These are phyloP conservation scores for Todiramphus saurophagus DNA, from an alignment of 2,113 vertebrate species.

Conservation along the genomic window DNA sequence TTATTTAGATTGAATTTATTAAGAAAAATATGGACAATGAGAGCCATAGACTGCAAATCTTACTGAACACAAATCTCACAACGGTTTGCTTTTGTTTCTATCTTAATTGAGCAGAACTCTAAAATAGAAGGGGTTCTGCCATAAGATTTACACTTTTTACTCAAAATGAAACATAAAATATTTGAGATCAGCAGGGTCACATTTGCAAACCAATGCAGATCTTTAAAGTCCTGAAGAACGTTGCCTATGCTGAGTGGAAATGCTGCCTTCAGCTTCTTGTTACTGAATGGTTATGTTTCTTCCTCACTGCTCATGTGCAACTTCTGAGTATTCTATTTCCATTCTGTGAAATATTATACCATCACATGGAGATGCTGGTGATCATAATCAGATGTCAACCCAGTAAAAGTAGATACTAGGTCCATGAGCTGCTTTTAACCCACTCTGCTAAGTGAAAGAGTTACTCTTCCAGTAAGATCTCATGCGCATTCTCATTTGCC, in stretches of 20 bases:
- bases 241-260: neutral
- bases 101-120: neutral
- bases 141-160: neutral
- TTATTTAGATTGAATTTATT: neutral
- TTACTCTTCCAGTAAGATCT: neutral
- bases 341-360: neutral
- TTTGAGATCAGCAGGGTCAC: neutral
- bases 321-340: neutral
- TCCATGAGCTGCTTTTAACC: neutral
- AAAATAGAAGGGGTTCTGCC: neutral
- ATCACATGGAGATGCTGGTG: fast-evolving
- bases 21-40: neutral
- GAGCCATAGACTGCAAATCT: neutral
- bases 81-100: neutral
- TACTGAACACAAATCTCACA: neutral
- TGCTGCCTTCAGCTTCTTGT: neutral
- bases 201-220: neutral
- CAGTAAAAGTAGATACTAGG: neutral
- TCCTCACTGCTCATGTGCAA: neutral
- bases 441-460: neutral
- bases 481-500: neutral
- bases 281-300: neutral
- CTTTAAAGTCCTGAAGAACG: neutral
- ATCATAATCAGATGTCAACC: fast-evolving
- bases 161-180: neutral